Conservation (phyloP, 2,113 vertebrate species). For the Charadrius vociferus region DNA sequence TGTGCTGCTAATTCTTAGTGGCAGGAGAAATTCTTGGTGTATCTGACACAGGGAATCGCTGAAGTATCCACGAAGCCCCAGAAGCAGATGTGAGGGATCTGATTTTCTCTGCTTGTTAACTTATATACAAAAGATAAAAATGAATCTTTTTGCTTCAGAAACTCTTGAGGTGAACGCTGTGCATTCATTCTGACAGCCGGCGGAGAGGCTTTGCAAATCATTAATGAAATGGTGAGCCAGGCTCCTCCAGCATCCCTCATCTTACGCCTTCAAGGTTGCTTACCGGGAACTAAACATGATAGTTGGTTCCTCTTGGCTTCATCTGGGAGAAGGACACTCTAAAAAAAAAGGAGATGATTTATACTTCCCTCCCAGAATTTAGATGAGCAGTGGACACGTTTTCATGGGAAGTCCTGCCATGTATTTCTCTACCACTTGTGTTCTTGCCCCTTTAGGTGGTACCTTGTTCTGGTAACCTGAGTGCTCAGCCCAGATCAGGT, state of each 20-base stretch:
- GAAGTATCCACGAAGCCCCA: neutral
- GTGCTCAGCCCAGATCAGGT: neutral
- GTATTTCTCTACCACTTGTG: neutral
- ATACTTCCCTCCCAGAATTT: neutral
- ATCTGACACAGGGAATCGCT: neutral
- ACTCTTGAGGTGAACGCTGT: neutral
- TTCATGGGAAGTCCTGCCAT: neutral
- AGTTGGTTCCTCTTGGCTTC: neutral
- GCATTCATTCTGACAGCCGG: neutral
- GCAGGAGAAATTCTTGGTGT: neutral
- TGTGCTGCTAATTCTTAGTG: neutral
- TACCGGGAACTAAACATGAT: neutral
- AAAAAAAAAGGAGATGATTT: neutral
- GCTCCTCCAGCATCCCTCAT: neutral
- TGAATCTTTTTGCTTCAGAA: neutral
- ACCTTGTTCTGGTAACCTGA: neutral
- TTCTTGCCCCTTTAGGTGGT: neutral
- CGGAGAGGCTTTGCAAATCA: neutral
- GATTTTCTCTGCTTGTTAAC: constrained; percentile 52
- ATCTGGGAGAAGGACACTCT: neutral
- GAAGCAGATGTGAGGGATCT: neutral
- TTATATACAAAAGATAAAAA: neutral
- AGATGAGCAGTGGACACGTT: neutral
- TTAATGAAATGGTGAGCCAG: neutral
- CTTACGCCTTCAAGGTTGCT: neutral